Percentiles rank a stretch among this genome's conserved stretches.
Evolutionary conservation across 2,888 invertebrate genomes (phyloP).

Genomic region (Drosophila setosimentum): DNA sequence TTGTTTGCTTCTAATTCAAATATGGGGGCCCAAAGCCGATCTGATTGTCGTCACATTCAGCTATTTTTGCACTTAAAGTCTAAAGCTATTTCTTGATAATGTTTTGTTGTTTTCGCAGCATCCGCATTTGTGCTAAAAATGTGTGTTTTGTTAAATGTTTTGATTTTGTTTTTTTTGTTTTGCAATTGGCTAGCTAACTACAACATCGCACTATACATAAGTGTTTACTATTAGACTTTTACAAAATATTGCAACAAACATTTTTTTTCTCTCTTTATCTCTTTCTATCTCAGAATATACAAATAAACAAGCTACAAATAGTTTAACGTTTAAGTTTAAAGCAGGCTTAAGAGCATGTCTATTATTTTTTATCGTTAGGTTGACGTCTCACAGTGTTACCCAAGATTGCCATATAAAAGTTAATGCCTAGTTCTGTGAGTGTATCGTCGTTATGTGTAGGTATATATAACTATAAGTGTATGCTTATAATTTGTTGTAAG

Average conservation of each 20-base stretch:
- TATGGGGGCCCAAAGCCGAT: conserved; percentile 33
- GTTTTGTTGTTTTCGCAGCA: conserved; percentile 39
- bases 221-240: conserved; percentile 74
- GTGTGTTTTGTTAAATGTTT: conserved; percentile 18
- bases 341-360: conserved; percentile 65
- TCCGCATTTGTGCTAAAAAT: conserved; percentile 45
- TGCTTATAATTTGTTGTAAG: conserved; percentile 7
- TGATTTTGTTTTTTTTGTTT: conserved; percentile 19
- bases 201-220: conserved; percentile 63
- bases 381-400: conserved; percentile 62
- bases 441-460: conserved; percentile 16
- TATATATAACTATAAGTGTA: conserved; percentile 1
- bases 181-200: conserved; percentile 77
- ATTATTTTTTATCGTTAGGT: conserved; percentile 68
- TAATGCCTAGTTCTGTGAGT: conserved; percentile 53
- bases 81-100: conserved; percentile 59
- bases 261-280: conserved; percentile 19
- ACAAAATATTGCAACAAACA: conserved; percentile 75
- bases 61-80: conserved; percentile 60
- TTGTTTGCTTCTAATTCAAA: conserved; percentile 20
- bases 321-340: conserved; percentile 77
- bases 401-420: conserved; percentile 71
- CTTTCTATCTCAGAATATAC: conserved; percentile 42
- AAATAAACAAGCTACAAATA: conserved; percentile 75
- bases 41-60: conserved; percentile 69